Percentiles rank a stretch among this genome's conserved stretches.
Conservation (phyloP, 1,140 invertebrate species). For the Nylanderia fulva region DNA sequence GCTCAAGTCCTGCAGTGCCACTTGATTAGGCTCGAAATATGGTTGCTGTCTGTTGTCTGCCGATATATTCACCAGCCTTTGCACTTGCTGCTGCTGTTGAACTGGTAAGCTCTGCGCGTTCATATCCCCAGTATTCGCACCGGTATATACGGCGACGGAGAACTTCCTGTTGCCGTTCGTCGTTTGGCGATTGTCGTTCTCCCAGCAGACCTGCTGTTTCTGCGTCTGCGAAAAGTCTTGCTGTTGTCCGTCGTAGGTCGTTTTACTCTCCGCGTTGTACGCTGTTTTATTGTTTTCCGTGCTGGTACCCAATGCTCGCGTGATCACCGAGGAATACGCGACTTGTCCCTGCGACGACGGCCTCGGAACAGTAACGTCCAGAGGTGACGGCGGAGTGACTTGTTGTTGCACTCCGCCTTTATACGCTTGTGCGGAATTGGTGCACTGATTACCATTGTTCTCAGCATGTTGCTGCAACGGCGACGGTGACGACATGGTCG, state of each 20-base stretch:
- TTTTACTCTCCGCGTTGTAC: constrained; percentile 87
- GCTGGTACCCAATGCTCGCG: constrained; percentile 87
- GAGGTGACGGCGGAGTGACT: constrained; percentile 89
- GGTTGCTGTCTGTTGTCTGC: constrained; percentile 83
- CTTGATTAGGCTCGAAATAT: constrained; percentile 87
- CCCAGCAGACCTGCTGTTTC: constrained; percentile 82
- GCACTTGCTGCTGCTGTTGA: constrained; percentile 84
- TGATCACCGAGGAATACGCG: constrained; percentile 91
- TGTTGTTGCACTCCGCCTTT: constrained; percentile 85
- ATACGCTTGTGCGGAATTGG: constrained; percentile 81
- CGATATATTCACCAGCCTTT: constrained; percentile 75
- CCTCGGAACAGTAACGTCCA: constrained; percentile 89
- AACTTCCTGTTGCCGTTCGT: constrained; percentile 75
- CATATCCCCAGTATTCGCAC: constrained; percentile 71
- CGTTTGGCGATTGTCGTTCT: constrained; percentile 77
- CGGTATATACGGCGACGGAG: constrained; percentile 70
- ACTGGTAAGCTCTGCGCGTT: constrained; percentile 82
- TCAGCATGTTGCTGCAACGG: constrained; percentile 87
- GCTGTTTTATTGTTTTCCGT: constrained; percentile 87
- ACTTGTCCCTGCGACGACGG: constrained; percentile 89
- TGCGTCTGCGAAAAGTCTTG: constrained; percentile 80
- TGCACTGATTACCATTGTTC: constrained; percentile 80
- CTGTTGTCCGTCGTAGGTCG: constrained; percentile 85
- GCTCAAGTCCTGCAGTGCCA: constrained; percentile 89
- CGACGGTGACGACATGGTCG: constrained; percentile 89